Base-by-base conservation (phyloP, 2,888 invertebrate species). In the Aleiodes alternator region DNA sequence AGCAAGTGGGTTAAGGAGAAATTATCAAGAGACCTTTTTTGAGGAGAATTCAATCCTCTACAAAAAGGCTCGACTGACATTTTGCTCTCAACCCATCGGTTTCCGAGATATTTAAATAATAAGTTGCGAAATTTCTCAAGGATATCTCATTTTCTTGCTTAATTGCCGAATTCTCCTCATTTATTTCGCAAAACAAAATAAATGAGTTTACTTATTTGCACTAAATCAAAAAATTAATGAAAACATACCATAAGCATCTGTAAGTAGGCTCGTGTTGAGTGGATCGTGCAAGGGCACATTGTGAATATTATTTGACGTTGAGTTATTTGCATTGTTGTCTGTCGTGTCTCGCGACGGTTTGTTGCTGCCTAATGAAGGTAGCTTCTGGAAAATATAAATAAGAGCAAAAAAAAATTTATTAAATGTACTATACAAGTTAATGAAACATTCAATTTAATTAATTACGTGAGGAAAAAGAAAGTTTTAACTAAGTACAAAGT, bases 271-370 rank as follows among this genome's bases (percentile, higher is more conserved):
- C 74, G 85, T 83, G 79, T 85, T 86, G 79, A 85, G 84, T 56
- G 87, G 83, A 79, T 89, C 88, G 82, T 87, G 86, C 74, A 86
- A 79, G 77, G 87, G 87, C 82, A 87, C 80, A 79, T 85, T 86
- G 84, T 88, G 88, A 76, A 88, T 87, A 78, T 87, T 87, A 80
- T 87, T 88, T 69, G 85, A 82, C 72, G 87, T 88, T 57, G 86
- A 84, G 80, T 87, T 87, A 82, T 88, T 88, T 72, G 86, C 87
- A 83, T 89, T 89, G 77, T 89, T 89, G 77, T 89, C 86, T 76
- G 85, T 82, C 80, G 86, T 87, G 78, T 89, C 88, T 72, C 88
- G 84, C 78, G 87, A 85, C 69, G 87, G 83, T 82, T 88, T 89
- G 14, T 86, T 84, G 71, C 84, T 85, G 79, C 86, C 86, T 80